Evolutionary conservation across 2,113 vertebrate genomes (phyloP), one percentile per base, ranked within the genome.

Genomic region (Bettongia penicillata): DNA sequence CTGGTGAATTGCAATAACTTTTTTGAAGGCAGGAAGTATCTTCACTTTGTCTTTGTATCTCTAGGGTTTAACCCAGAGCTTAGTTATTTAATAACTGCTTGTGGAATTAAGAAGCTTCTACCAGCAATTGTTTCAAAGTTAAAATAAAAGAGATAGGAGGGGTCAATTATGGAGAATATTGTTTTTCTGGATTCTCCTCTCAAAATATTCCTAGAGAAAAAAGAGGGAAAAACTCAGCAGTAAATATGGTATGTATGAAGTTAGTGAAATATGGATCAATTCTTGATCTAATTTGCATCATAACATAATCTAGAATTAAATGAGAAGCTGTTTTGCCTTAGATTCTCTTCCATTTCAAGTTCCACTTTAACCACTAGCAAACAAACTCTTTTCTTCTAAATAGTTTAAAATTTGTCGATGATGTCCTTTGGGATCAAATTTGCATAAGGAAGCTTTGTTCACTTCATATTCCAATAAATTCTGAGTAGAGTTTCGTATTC

Each of bases 381-480:
- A 43, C 68, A 77, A 77, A 23, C 19, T 43, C 68, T 84, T 68
- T 68, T 31, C n/a, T 84, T 43, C 16, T 84, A 84, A 84, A 84
- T 22, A 43, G 12, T 84, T 84, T 84, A 84, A 77, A 84, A 43
- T 84, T n/a, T 51, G 51, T 91, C 52, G 50, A 93, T 23, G 92
- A 50, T 51, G 89, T 24, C 49, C 7, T 53, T 24, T 1, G 47
- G 43, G 47, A n/a, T 77, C 43, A 91, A 22, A 90, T 26, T 61
- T 94, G 7, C 26, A 25, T 91, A 91, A 51, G 51, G 68, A 89
- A 95, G 57, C 57, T 25, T 16, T 52, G 49, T 28, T 93, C 57
- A 43, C 14, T 90, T 84, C 50, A 53, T 43, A 24, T n/a, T 92
- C 90, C 52, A 26, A 53, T 91, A 92, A 91, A 93, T 92, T n/a